These are phyloP conservation scores for Heliconius eleuchia DNA, from an alignment of 1,140 invertebrate species.

Conservation along the genomic window DNA sequence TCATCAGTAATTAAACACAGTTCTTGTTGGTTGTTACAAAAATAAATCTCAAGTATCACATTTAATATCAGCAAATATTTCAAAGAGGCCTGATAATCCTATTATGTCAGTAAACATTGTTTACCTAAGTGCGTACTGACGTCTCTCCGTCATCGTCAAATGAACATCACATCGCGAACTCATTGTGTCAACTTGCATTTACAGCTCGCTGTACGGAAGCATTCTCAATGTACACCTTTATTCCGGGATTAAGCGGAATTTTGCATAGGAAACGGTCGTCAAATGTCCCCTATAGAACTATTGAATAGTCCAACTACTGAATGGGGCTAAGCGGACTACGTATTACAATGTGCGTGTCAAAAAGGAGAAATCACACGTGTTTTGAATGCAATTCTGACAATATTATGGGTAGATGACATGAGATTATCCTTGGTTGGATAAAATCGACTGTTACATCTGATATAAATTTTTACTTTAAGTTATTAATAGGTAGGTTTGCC, in stretches of 20 bases:
- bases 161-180: slow-evolving; percentile 55
- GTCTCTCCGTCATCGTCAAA: slow-evolving; percentile 60
- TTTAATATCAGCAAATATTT: slow-evolving; percentile 7
- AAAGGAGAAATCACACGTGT: slow-evolving; percentile 68
- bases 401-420: slow-evolving; percentile 53
- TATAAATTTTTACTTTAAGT: background rate
- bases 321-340: slow-evolving; percentile 55
- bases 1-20: background rate
- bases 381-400: slow-evolving; percentile 65
- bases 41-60: background rate
- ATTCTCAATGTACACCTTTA: slow-evolving; percentile 38
- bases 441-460: slow-evolving; percentile 42
- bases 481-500: background rate
- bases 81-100: slow-evolving; percentile 55
- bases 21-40: background rate
- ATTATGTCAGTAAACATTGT: slow-evolving; percentile 67
- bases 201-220: slow-evolving; percentile 61
- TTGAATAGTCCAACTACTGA: slow-evolving; percentile 40
- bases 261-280: slow-evolving; percentile 71
- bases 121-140: slow-evolving; percentile 44
- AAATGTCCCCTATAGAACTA: slow-evolving; percentile 52
- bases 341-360: slow-evolving; percentile 58
- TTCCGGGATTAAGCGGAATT: slow-evolving; percentile 70
- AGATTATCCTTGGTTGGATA: slow-evolving; percentile 60
- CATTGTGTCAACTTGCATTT: slow-evolving; percentile 56